Base-by-base conservation (phyloP, 2,888 invertebrate species). In the Agonopterix subpropinquella region DNA sequence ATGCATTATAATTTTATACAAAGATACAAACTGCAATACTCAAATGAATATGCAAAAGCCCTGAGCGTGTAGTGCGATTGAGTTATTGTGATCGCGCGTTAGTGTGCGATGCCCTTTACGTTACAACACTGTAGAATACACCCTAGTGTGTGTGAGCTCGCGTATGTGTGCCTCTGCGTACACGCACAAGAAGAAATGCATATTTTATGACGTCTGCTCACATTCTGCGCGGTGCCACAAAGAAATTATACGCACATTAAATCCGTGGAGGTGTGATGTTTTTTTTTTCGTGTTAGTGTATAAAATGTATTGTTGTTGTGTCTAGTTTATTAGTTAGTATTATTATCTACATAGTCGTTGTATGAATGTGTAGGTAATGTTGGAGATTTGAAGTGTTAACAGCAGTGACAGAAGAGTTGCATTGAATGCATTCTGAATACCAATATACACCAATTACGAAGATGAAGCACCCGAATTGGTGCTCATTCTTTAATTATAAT, bases 171-270 rank as follows among this genome's bases (percentile, higher is more conserved):
- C 47, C 59, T 55, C 57, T 63, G 71, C 77, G 72, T 76, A 69
- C 71, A 72, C 70, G 80, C 79, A 77, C 62, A 73, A 73, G 76
- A 80, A 87, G 87, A 88, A 86, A 87, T 86, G 86, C 87, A 86
- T 87, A 86, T 85, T 88, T 88, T 88, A 88, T 86, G 88, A 88
- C 84, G 88, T 85, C 85, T 85, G 82, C 72, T 75, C 81, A 82
- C 84, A 85, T 86, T 84, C 82, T 80, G 79, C 81, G 86, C 88
- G 88, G 88, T 87, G 85, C 88, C 86, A 86, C 88, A 88, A 88
- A 88, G 88, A 86, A 88, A 88, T 88, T 88, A 88, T 88, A 88
- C 88, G 88, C 83, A 73, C 82, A 85, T 87, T 86, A 87, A 88
- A 85, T 78, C 83, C 71, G 73, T 85, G 70, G 84, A 86, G 86